Evolutionary conservation across 2,797 vertebrate genomes (phyloP).

Genomic region (Microcaecilia unicolor): DNA sequence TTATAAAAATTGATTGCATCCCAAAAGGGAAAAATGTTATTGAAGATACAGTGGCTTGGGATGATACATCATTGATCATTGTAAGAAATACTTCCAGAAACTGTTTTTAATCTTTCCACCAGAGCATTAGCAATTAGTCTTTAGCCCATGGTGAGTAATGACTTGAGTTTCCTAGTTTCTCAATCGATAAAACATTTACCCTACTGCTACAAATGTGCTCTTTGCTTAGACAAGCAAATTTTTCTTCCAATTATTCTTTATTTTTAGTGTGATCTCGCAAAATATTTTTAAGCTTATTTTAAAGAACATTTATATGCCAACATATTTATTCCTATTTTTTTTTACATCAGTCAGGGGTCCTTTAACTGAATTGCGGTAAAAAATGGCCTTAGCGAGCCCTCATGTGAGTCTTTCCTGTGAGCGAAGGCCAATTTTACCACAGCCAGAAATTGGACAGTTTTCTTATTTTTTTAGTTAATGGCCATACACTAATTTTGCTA

Average conservation of each 20-base stretch:
- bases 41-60: slow-evolving; percentile 73
- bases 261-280: slow-evolving; percentile 57
- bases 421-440: too few relatives aligned
- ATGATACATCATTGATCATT: slow-evolving; percentile 76
- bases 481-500: too few relatives aligned
- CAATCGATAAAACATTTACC: slow-evolving; percentile 79
- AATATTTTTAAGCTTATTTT: slow-evolving; percentile 60
- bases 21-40: slow-evolving; percentile 76
- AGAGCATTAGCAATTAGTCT: slow-evolving; percentile 78
- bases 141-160: slow-evolving; percentile 75
- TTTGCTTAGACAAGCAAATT: slow-evolving; percentile 69
- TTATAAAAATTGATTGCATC: slow-evolving; percentile 77
- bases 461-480: too few relatives aligned
- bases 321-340: background rate
- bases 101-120: slow-evolving; percentile 76
- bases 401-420: too few relatives aligned
- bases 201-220: slow-evolving; percentile 66
- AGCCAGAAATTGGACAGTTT: too few relatives aligned
- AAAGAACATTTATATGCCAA: slow-evolving; percentile 12
- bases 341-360: background rate
- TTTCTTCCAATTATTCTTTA: slow-evolving; percentile 71
- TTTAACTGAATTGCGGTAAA: background rate
- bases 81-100: slow-evolving; percentile 80
- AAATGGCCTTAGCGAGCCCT: too few relatives aligned
- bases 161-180: slow-evolving; percentile 69